Evolutionary conservation across 2,113 vertebrate genomes (phyloP), one percentile per base, ranked within the genome.

Genomic region (Holacanthus passer): DNA sequence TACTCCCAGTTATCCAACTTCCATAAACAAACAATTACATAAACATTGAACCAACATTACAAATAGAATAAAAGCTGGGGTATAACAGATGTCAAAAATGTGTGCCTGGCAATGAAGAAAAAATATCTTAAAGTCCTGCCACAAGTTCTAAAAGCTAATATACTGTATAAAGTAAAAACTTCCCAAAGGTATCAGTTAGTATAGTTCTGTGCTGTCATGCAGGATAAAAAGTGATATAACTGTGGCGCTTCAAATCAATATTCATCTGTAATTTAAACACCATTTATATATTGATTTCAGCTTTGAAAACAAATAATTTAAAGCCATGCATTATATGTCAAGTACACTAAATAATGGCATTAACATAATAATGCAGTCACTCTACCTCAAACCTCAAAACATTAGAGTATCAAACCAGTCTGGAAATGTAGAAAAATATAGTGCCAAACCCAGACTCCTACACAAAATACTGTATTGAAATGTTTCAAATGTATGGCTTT

Each of bases 401-500:
- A 80, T 35, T 1, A 59, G 27, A 47, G 47, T 41, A 43, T n/a
- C 35, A 68, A 17, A 78, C 29, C 52, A 76, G 55, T 11, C 50
- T 72, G 45, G 24, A 47, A 78, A 85, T 72, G 63, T 3, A 65
- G 37, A 76, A 72, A n/a, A 87, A 77, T 12, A 37, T 22, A 72
- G 24, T 24, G 62, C 48, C 43, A 41, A 55, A 29, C 11, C 10
- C 70, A 20, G 3, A 74, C 53, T 64, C 62, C 67, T 50, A 39
- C 53, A 56, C 73, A 59, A 70, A 92, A 91, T 58, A 84, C 74
- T 73, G 86, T 50, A 29, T 59, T 82, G 85, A 88, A 91, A 89
- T 81, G 53, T 84, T 64, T 74, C n/a, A 32, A 43, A 87, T 62
- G 39, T 81, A 93, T 94, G 91, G 92, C 92, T 94, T 94, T 83